Evolutionary conservation across 2,888 invertebrate species (phyloP).

Genomic region (Coremacera marginata): DNA sequence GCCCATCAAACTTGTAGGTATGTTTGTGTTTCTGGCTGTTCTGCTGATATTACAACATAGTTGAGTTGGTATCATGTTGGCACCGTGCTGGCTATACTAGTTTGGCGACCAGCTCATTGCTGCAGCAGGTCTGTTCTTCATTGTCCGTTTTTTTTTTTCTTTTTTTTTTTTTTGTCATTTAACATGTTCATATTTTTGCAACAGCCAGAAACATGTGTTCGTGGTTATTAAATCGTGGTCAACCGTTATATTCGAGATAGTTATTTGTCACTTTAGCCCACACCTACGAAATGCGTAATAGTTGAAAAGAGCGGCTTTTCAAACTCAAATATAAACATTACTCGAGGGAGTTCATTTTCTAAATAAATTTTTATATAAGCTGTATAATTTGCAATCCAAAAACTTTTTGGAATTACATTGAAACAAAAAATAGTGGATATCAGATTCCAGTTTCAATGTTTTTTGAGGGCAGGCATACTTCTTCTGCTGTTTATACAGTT

Average conservation of each 20-base stretch:
- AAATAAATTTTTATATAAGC: no score
- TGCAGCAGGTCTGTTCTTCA: background rate
- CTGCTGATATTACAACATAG: background rate
- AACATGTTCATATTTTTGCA: slow-evolving; percentile 49
- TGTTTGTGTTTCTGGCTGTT: no score
- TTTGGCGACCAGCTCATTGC: slow-evolving; percentile 1
- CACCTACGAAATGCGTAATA: slow-evolving; percentile 27
- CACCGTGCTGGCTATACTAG: background rate
- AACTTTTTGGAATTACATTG: no score
- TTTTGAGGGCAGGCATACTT: no score
- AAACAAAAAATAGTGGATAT: no score
- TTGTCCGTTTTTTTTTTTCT: background rate
- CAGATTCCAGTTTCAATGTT: no score
- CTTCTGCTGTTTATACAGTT: no score
- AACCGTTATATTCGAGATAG: slow-evolving; percentile 43
- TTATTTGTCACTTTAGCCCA: slow-evolving; percentile 63
- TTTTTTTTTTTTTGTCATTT: slow-evolving; percentile 24
- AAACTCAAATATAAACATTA: no score
- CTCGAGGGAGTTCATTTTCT: no score
- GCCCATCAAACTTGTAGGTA: background rate
- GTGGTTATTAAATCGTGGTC: slow-evolving; percentile 64
- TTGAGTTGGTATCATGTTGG: background rate
- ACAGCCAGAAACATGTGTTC: slow-evolving; percentile 64
- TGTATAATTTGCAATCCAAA: no score
- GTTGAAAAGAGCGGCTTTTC: background rate